These are phyloP conservation scores for Noctilio leporinus DNA, from an alignment of 2,113 vertebrate genomes.

Conservation along the genomic window DNA sequence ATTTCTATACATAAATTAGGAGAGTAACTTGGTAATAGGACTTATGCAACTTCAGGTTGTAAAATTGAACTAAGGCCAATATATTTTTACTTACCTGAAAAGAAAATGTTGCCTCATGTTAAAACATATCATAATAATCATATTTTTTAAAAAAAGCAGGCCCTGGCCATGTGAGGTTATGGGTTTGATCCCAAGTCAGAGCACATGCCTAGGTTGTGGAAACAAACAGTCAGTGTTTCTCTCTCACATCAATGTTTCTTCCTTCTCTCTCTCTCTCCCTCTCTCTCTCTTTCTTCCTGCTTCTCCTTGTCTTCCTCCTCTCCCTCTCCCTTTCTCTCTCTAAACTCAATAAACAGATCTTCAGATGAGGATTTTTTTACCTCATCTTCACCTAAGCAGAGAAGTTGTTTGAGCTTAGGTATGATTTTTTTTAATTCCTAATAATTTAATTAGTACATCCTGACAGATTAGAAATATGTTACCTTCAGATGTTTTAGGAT, in stretches of 20 bases:
- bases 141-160: not conserved
- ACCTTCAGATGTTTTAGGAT: not conserved
- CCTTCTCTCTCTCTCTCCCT: too few species aligned
- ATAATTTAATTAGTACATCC: slow-evolving; percentile 21
- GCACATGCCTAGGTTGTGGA: too few species aligned
- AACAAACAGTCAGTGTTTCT: too few species aligned
- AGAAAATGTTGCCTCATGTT: not conserved
- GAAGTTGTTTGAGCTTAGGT: not conserved
- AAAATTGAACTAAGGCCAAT: not conserved
- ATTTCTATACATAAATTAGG: not conserved
- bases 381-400: too few species aligned
- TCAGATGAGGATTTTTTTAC: not conserved
- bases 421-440: not conserved
- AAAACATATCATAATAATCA: not conserved
- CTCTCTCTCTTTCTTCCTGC: rapidly evolving
- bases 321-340: too few species aligned
- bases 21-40: not conserved
- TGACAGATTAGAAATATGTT: slow-evolving; percentile 28
- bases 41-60: slow-evolving; percentile 1
- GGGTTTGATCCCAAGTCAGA: too few species aligned
- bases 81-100: slow-evolving; percentile 7
- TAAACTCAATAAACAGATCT: not conserved
- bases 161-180: not conserved
- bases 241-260: too few species aligned
- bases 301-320: too few species aligned